Percentiles rank a stretch among this genome's conserved stretches.
Evolutionary conservation across 1,140 invertebrate species (phyloP).

Genomic region (Bombus affinis): DNA sequence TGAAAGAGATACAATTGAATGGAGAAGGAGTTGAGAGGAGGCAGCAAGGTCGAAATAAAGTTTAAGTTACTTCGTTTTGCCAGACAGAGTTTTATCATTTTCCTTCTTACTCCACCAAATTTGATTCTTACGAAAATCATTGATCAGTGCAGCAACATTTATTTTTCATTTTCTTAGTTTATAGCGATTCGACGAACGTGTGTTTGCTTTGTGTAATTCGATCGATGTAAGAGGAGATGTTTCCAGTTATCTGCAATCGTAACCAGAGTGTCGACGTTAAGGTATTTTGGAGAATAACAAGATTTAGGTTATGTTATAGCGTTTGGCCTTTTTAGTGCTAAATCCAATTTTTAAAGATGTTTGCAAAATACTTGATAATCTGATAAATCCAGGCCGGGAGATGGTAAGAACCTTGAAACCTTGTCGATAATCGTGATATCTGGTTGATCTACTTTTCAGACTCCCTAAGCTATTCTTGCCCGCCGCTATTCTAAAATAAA

Average conservation of each 20-base stretch:
- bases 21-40: no score
- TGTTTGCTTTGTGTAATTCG: no score
- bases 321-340: not conserved
- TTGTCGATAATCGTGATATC: not conserved
- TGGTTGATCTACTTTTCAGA: not conserved
- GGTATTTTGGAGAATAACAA: not conserved
- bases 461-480: not conserved
- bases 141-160: no score
- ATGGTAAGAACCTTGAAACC: not conserved
- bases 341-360: not conserved
- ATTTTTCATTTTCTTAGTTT: no score
- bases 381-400: no score
- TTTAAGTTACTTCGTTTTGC: no score
- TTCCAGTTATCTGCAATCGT: not conserved
- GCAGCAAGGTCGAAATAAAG: no score
- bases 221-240: not conserved
- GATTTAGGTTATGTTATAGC: not conserved
- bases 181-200: no score
- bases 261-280: not conserved
- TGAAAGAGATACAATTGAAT: no score
- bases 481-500: not conserved
- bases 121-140: no score
- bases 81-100: no score
- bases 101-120: no score
- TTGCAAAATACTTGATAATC: not conserved